phyloP scores from a whole-genome alignment of 2,797 vertebrate genomes.

The Sebastes cheni region DNA sequence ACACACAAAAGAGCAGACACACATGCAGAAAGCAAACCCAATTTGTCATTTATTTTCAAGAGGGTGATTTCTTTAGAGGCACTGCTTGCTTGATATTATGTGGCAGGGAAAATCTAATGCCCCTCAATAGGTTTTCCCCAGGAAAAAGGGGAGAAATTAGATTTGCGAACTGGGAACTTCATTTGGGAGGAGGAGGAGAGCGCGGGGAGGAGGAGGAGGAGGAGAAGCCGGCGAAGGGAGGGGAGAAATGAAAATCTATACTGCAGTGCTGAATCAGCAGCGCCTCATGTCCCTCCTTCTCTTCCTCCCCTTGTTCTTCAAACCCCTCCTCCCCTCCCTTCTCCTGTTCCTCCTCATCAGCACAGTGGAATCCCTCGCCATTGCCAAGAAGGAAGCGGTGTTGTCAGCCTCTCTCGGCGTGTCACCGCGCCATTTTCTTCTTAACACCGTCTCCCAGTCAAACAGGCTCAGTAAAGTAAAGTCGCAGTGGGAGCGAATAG shows the following conservation, averaged over 20 bases:
- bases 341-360: conserved; percentile 18
- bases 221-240: conserved; percentile 7
- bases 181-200: conserved; percentile 67
- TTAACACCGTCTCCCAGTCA: conserved; percentile 41
- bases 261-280: conserved; percentile 88
- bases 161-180: conserved; percentile 80
- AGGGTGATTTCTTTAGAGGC: conserved; percentile 93
- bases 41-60: conserved; percentile 96
- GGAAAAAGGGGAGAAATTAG: conserved; percentile 72
- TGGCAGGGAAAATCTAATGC: conserved; percentile 95
- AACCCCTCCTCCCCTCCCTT: background rate
- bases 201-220: conserved; percentile 14
- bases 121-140: conserved; percentile 81
- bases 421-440: background rate
- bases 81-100: conserved; percentile 90
- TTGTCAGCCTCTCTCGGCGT: conserved; percentile 22
- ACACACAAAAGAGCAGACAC: conserved; percentile 78
- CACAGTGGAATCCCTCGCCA: conserved; percentile 20
- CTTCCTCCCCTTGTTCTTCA: conserved; percentile 36
- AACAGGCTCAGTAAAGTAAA: conserved; percentile 69
- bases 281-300: conserved; percentile 32
- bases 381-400: background rate
- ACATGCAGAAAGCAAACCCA: conserved; percentile 83
- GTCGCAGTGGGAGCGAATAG: conserved; percentile 63
- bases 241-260: conserved; percentile 82